A percentile compares a stretch with the other conserved stretches of the same genome.
Conservation (phyloP, 2,113 vertebrate genomes). For the Epinephelus cyanopodus region DNA sequence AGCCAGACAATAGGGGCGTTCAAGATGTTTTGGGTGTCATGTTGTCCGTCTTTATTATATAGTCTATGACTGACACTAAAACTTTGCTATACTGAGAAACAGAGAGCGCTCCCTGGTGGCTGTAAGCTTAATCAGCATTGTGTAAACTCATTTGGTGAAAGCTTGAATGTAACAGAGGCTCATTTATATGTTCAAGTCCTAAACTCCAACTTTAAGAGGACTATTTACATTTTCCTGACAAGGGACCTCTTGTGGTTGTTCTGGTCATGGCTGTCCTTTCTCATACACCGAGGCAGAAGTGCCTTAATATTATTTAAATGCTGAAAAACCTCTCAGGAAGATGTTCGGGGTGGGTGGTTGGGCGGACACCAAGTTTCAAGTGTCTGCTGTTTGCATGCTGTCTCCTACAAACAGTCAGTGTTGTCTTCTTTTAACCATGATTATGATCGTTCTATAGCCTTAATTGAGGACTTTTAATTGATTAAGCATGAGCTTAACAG, state of each 20-base stretch:
- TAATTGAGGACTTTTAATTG: not conserved
- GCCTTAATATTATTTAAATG: not conserved
- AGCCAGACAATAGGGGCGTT: too few relatives aligned
- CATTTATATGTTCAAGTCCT: too few relatives aligned
- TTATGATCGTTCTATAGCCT: not conserved
- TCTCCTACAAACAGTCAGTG: not conserved
- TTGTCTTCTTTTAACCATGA: not conserved
- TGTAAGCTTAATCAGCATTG: too few relatives aligned
- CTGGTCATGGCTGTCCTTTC: not conserved
- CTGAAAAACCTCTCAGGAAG: not conserved
- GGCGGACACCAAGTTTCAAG: not conserved
- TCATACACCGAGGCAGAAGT: not conserved
- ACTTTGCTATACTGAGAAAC: too few relatives aligned
- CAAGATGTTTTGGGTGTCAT: too few relatives aligned
- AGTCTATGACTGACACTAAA: too few relatives aligned
- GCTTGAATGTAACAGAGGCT: too few relatives aligned
- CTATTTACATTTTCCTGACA: not conserved
- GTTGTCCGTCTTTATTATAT: too few relatives aligned
- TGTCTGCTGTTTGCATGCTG: not conserved
- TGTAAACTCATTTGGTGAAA: too few relatives aligned
- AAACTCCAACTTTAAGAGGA: too few relatives aligned
- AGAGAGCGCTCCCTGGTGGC: too few relatives aligned
- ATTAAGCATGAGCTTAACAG: not conserved
- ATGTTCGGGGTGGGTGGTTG: not conserved
- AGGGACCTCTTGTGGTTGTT: constrained; percentile 5